Evolutionary conservation across 2,113 vertebrate genomes (phyloP).

Genomic region (Cacatua alba): DNA sequence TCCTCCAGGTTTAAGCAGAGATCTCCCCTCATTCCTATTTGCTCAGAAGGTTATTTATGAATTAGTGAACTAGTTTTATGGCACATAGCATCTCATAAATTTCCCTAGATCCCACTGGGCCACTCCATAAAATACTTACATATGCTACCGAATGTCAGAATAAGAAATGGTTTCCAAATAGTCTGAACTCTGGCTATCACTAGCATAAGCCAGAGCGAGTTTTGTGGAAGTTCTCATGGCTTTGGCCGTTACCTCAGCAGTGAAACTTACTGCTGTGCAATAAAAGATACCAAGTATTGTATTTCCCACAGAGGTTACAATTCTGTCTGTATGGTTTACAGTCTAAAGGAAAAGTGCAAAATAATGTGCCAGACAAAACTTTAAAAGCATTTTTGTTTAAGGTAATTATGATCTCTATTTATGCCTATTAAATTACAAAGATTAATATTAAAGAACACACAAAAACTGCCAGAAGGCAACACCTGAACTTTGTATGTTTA

Average conservation of each 20-base stretch:
- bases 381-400: conserved; percentile 68
- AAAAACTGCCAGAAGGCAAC: conserved; percentile 67
- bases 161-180: neutral
- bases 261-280: neutral
- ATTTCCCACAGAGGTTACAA: neutral
- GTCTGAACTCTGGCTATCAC: neutral
- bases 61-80: neutral
- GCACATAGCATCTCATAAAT: neutral
- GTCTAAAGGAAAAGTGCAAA: conserved; percentile 17
- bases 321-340: neutral
- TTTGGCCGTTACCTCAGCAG: neutral
- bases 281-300: neutral
- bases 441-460: conserved; percentile 60
- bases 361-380: conserved; percentile 40
- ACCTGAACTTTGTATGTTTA: conserved; percentile 59
- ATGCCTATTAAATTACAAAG: conserved; percentile 73
- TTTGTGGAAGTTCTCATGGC: neutral
- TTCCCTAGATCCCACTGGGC: neutral
- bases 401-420: conserved; percentile 68
- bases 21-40: neutral
- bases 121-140: neutral
- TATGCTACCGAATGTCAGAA: neutral
- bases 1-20: neutral
- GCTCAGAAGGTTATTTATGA: neutral
- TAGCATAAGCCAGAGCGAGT: neutral